Evolutionary conservation across 1,140 invertebrate genomes (phyloP), one percentile per base, ranked within the genome.

Genomic region (Sitobion miscanthi): DNA sequence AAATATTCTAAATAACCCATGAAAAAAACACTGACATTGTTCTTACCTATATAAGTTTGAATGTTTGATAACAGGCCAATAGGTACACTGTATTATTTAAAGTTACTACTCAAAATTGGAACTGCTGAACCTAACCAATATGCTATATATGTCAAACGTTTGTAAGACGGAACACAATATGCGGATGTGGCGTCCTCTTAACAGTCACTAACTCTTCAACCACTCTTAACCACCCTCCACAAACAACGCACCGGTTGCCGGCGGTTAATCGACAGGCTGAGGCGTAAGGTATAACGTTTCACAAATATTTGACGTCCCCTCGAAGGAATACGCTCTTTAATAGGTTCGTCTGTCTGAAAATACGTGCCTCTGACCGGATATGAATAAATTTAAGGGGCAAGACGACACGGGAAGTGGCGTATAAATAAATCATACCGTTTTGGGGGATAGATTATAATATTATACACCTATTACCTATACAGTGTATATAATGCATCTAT

Each of bases 371-470:
- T 77, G 62, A 20, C 62, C 62, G 62, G 62, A 77, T n/a, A 17
- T 17, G 62, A 77, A 77, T 77, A 77, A n/a, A 77, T 77, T 77
- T 77, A 77, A 77, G 62, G 20, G 0, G 62, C 14, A n/a, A 77
- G 62, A 17, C 62, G 62, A 77, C n/a, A 77, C 62, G 14, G 62
- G 30, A 77, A 77, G 14, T 77, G n/a, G n/a, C n/a, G 62, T 77
- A 77, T 77, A 77, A 77, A 77, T 77, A 77, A 77, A 77, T 77
- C 62, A 77, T 77, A n/a, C 62, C 14, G 14, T 77, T 69, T 77
- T 5, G 62, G n/a, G 30, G 62, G 62, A 77, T 77, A 77, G 62
- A n/a, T 77, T 77, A n/a, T 69, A 69, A 14, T 30, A 69, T 17
- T 11, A 69, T 69, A 77, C 30, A 77, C 30, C 14, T n/a, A 77